These are phyloP conservation scores for Oxytorus armatus DNA, from an alignment of 2,888 invertebrate species.

Conservation along the genomic window DNA sequence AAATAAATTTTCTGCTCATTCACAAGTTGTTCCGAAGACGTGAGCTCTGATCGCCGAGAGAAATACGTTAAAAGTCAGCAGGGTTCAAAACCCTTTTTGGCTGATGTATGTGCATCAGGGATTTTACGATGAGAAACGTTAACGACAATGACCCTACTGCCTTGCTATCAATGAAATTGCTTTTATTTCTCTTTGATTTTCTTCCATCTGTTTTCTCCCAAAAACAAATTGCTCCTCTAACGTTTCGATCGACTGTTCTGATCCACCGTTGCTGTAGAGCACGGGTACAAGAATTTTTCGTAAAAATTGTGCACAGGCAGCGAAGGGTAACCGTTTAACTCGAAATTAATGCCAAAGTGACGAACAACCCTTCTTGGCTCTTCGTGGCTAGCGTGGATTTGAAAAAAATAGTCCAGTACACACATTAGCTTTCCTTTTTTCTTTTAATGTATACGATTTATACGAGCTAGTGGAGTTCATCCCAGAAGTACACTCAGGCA, in stretches of 20 bases:
- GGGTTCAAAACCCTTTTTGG: no score
- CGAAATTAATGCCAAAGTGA: slow-evolving; percentile 71
- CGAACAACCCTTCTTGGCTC: slow-evolving; percentile 27
- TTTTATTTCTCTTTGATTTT: not conserved
- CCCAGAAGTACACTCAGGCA: slow-evolving; percentile 54
- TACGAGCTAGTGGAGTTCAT: slow-evolving; percentile 60
- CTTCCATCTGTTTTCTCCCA: not conserved
- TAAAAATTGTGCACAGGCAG: slow-evolving; percentile 41
- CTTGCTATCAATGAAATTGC: not conserved
- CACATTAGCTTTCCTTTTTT: slow-evolving; percentile 4
- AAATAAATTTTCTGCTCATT: slow-evolving; percentile 12
- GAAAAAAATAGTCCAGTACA: slow-evolving; percentile 62
- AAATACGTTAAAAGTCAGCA: no score
- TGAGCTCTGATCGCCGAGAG: not conserved
- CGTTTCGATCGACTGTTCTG: not conserved
- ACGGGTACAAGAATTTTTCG: slow-evolving; percentile 31
- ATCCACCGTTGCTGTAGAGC: not conserved
- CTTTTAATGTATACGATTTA: not conserved
- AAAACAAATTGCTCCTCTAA: not conserved
- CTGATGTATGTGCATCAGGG: no score
- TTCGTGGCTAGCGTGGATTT: slow-evolving; percentile 60
- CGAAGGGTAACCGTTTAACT: slow-evolving; percentile 67
- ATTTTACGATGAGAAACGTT: not conserved
- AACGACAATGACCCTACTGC: slow-evolving; percentile 16
- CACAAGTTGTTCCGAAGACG: not conserved